A percentile compares a stretch with the other conserved stretches of the same genome.
These are phyloP conservation scores for Drosophila quinaria DNA, from an alignment of 2,888 invertebrate genomes.

Conservation along the genomic window DNA sequence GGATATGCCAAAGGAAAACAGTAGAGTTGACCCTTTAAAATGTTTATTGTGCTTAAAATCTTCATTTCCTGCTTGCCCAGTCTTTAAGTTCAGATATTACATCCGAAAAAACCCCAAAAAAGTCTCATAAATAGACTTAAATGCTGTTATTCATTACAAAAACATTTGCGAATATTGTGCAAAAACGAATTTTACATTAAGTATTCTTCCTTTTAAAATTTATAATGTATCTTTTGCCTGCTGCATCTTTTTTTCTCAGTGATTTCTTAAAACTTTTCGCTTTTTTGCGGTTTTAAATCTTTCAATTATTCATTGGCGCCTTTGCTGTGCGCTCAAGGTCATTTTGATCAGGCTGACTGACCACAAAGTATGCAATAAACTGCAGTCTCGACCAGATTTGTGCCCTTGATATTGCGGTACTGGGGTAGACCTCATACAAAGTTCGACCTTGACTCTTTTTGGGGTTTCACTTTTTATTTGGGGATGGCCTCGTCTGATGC, in stretches of 20 bases:
- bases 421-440: slow-evolving; percentile 25
- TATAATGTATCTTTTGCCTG: background rate
- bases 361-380: slow-evolving; percentile 59
- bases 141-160: too few species aligned
- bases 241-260: background rate
- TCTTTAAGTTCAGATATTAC: background rate
- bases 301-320: slow-evolving; percentile 46
- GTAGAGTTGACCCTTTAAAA: slow-evolving; percentile 9
- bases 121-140: too few species aligned
- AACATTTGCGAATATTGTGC: too few species aligned
- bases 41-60: slow-evolving; percentile 9
- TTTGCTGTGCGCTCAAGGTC: slow-evolving; percentile 45
- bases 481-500: slow-evolving; percentile 16
- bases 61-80: slow-evolving; percentile 1
- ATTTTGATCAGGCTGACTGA: slow-evolving; percentile 24
- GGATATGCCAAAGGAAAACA: background rate
- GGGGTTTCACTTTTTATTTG: slow-evolving; percentile 8
- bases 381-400: slow-evolving; percentile 45
- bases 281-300: slow-evolving; percentile 22
- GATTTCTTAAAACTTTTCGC: slow-evolving; percentile 3
- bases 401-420: slow-evolving; percentile 39
- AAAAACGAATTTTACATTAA: too few species aligned
- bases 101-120: too few species aligned
- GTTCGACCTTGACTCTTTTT: slow-evolving; percentile 42
- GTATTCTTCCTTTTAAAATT: background rate